Evolutionary conservation across 2,113 vertebrate species (phyloP).

Genomic region (Plecotus auritus): DNA sequence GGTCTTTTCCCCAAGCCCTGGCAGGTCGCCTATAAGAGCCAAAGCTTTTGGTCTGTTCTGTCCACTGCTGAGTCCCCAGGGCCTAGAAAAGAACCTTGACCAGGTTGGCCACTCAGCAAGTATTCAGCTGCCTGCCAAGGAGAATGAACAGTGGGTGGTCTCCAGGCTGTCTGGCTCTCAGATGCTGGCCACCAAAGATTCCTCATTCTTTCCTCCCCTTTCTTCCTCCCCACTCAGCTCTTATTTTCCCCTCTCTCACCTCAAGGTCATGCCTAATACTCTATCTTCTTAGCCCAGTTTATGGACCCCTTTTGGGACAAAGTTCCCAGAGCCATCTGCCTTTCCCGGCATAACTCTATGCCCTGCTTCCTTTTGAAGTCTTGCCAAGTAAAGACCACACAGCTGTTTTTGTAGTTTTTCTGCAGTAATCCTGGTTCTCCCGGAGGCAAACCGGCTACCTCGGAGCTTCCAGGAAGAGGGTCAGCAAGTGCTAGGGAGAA

Average conservation of each 20-base stretch:
- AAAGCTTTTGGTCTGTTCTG: not conserved
- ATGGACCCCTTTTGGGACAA: not conserved
- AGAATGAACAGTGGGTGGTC: not conserved
- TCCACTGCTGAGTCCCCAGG: not conserved
- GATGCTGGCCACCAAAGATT: not conserved
- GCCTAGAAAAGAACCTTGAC: not conserved
- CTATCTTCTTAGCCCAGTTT: not conserved
- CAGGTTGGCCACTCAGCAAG: not conserved
- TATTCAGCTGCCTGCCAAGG: too few species aligned
- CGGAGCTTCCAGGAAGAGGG: not conserved
- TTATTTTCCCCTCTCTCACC: not conserved
- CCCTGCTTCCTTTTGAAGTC: not conserved
- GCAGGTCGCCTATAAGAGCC: not conserved
- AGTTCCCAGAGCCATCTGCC: not conserved
- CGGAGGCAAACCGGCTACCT: not conserved
- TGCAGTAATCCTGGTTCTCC: not conserved
- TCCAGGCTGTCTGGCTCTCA: not conserved
- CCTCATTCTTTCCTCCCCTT: too few species aligned
- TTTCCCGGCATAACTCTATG: too few species aligned
- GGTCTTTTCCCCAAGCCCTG: rapidly evolving
- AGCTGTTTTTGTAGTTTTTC: not conserved
- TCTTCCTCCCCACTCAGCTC: not conserved
- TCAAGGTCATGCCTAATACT: not conserved
- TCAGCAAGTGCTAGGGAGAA: not conserved
- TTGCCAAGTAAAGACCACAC: not conserved